Evolutionary conservation across 2,888 invertebrate species (phyloP).

Genomic region (Trachelus stipa): DNA sequence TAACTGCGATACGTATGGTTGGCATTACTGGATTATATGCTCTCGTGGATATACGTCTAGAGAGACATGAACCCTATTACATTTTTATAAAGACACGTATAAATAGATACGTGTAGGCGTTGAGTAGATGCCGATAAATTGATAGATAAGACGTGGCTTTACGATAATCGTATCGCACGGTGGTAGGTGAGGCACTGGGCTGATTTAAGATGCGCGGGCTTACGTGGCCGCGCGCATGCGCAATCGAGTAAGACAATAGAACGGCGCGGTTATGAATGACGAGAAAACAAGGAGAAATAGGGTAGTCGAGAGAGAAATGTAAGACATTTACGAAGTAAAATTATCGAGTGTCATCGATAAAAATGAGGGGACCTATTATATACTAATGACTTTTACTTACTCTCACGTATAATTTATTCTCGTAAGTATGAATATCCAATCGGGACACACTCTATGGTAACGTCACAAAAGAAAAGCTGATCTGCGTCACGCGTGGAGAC

Average conservation of each 20-base stretch:
- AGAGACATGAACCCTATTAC: background rate
- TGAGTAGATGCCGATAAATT: constrained; percentile 37
- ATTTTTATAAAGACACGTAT: constrained; percentile 13
- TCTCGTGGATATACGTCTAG: background rate
- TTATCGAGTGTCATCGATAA: background rate
- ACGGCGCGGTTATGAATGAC: background rate
- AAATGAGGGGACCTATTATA: background rate
- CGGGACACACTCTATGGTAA: background rate
- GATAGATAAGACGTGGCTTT: constrained; percentile 25
- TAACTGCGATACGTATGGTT: background rate
- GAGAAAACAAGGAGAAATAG: background rate
- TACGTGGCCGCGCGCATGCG: background rate
- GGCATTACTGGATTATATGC: background rate
- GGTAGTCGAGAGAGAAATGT: too few relatives aligned
- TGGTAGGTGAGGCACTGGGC: background rate
- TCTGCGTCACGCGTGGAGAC: background rate
- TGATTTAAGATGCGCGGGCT: background rate
- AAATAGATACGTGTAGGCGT: constrained; percentile 22
- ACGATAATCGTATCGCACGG: background rate
- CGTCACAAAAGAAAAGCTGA: background rate
- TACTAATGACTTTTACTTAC: background rate
- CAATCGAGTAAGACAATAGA: background rate
- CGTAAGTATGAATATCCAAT: background rate
- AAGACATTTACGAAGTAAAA: background rate
- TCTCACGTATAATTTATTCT: background rate